These are phyloP conservation scores for Zaprionus davidi DNA, from an alignment of 1,140 invertebrate genomes.

Conservation along the genomic window DNA sequence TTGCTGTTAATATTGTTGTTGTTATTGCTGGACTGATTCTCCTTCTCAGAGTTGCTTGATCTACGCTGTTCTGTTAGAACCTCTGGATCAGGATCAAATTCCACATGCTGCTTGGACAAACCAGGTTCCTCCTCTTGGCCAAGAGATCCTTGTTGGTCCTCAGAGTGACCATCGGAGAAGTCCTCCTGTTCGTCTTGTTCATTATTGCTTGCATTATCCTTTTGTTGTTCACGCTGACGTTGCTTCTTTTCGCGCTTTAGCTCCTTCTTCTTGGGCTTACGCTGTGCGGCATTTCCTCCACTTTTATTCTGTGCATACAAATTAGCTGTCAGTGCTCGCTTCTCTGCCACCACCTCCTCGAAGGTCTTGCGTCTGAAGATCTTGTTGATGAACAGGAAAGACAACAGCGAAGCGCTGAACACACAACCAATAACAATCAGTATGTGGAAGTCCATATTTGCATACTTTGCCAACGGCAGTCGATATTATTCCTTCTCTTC, in stretches of 20 bases:
- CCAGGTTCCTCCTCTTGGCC: constrained; percentile 63
- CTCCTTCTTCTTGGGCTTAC: constrained; percentile 76
- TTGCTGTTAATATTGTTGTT: constrained; percentile 38
- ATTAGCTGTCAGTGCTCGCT: constrained; percentile 77
- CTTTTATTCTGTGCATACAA: constrained; percentile 69
- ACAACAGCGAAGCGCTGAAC: constrained; percentile 79
- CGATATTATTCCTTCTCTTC: constrained; percentile 21
- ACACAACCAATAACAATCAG: constrained; percentile 82
- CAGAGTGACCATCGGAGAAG: constrained; percentile 77
- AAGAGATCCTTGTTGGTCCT: constrained; percentile 67
- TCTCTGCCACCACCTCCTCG: constrained; percentile 81
- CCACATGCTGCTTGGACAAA: constrained; percentile 81
- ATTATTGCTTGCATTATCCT: constrained; percentile 58
- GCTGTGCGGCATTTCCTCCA: constrained; percentile 54
- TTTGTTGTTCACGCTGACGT: constrained; percentile 67
- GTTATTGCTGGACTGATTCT: constrained; percentile 55
- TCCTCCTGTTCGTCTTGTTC: constrained; percentile 72
- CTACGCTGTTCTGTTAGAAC: constrained; percentile 73
- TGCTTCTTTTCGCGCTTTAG: constrained; percentile 79
- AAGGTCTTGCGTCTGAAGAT: constrained; percentile 82
- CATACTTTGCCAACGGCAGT: constrained; percentile 66
- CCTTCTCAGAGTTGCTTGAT: constrained; percentile 66
- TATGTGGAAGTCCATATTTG: constrained; percentile 84
- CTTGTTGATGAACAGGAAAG: constrained; percentile 81
- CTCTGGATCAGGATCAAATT: constrained; percentile 83